Percentiles rank a stretch among this genome's conserved stretches.
phyloP scores from a whole-genome alignment of 2,797 vertebrate species.

The Karalla daura region DNA sequence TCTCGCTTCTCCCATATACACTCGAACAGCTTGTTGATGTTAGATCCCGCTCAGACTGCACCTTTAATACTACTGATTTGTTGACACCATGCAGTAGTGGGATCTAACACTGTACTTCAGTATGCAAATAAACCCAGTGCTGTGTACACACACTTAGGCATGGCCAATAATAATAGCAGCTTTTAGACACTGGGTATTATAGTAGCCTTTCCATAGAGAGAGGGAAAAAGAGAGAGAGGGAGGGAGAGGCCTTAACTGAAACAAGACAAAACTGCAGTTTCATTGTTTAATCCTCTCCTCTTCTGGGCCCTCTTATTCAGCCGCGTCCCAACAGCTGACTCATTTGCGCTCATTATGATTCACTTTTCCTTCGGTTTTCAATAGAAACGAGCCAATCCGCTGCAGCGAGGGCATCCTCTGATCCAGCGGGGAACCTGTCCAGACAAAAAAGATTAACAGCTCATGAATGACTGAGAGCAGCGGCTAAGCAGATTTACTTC shows the following conservation, averaged over 20 bases:
- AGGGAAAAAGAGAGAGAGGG: neutral
- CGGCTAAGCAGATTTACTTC: conserved; percentile 63
- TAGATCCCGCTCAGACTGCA: too few species aligned
- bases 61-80: too few species aligned
- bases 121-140: too few species aligned
- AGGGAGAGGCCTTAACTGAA: neutral
- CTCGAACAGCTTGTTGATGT: too few species aligned
- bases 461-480: conserved; percentile 44
- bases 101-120: too few species aligned
- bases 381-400: conserved; percentile 11
- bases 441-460: conserved; percentile 61
- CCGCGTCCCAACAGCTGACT: conserved; percentile 21
- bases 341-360: conserved; percentile 24
- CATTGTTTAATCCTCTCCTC: neutral
- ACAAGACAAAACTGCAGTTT: neutral
- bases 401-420: conserved; percentile 17
- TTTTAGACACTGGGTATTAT: too few species aligned
- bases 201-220: neutral
- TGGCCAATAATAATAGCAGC: too few species aligned
- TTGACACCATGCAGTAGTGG: too few species aligned
- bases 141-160: too few species aligned
- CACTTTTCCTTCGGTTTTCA: conserved; percentile 25
- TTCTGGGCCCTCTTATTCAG: neutral
- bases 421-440: conserved; percentile 21
- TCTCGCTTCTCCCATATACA: too few species aligned